Base-by-base conservation (phyloP, 1,140 invertebrate genomes). In the Pseudoatta argentina region DNA sequence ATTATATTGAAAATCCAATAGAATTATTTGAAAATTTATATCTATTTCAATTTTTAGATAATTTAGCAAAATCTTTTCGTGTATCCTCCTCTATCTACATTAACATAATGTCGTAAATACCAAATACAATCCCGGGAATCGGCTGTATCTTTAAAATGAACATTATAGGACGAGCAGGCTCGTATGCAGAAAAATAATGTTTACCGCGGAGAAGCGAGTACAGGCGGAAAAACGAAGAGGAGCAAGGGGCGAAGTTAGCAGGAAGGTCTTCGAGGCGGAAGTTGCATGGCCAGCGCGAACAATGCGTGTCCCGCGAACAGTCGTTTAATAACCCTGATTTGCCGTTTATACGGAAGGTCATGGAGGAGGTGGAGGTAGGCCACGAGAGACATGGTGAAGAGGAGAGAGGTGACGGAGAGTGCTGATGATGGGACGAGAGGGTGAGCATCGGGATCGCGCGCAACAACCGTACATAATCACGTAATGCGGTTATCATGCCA, bases 401-500 rank as follows among this genome's bases (percentile, higher is more conserved):
- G 77, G 51, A 85, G 73, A 64, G 76, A 55, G 82, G 87, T 73
- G 71, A 81, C 78, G 87, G 86, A 90, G 87, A 81, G 86, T 88
- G 87, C 78, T 61, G 90, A 88, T 88, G 89, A 88, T 85, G 87
- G 88, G 86, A 90, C 75, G 85, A 87, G 91, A 91, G 88, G 89
- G 87, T 91, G 87, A 91, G 90, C 91, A 92, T 91, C 90, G 88
- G 91, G 89, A 93, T 92, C 92, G 91, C 89, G 91, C 88, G 91
- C 92, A 94, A 94, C 93, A 87, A 94, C 91, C 92, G 93, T 92
- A 92, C 91, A 93, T 94, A 94, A 94, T 94, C 93, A 94, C 93
- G 92, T 94, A 93, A 94, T 93, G 92, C 89, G 93, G 93, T 94
- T 94, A 94, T 94, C 93, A 94, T 94, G 92, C 91, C 94, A 94